Evolutionary conservation across 2,888 invertebrate genomes (phyloP).

Genomic region (Lasioglossum leucozonium): DNA sequence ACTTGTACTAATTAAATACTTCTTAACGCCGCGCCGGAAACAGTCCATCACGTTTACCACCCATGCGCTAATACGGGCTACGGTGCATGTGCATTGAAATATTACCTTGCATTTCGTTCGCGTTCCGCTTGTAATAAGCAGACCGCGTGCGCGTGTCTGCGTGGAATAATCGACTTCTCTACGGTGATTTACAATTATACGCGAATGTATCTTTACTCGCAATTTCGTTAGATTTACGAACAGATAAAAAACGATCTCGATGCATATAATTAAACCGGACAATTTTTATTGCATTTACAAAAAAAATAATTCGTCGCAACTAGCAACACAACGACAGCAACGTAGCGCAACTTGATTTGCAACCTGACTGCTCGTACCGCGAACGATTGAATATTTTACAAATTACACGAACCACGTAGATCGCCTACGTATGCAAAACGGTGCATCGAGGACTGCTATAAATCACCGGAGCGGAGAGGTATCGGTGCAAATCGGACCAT

Average conservation of each 20-base stretch:
- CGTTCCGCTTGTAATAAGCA: neutral
- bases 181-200: neutral
- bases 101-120: neutral
- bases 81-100: neutral
- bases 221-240: neutral
- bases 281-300: neutral
- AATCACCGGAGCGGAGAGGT: neutral
- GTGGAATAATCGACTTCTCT: neutral
- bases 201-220: neutral
- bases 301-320: too few relatives aligned
- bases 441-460: neutral
- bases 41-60: slow-evolving; percentile 65
- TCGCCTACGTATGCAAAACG: neutral
- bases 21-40: slow-evolving; percentile 76
- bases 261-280: neutral
- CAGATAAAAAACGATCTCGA: neutral
- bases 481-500: neutral
- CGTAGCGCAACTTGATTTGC: too few relatives aligned
- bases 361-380: neutral
- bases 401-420: neutral
- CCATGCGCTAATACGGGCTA: neutral
- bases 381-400: neutral
- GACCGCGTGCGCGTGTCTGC: too few relatives aligned
- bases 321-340: too few relatives aligned
- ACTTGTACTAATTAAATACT: slow-evolving; percentile 80